Percentiles rank a stretch among this genome's conserved stretches.
Evolutionary conservation across 37 sponge, comb jelly and placozoan genomes (phyloP).

Genomic region (Eunapius fragilis): DNA sequence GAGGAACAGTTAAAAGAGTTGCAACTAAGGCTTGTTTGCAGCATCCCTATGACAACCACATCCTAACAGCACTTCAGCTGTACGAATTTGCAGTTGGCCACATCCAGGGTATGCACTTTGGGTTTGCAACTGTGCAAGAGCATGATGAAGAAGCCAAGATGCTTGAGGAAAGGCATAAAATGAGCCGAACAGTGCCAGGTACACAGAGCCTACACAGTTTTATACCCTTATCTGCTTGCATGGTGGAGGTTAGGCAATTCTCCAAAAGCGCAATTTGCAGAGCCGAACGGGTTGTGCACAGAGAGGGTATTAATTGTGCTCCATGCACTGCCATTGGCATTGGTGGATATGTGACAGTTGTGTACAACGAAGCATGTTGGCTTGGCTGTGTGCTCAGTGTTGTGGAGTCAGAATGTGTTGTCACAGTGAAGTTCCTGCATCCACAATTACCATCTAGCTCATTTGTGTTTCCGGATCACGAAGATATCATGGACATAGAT

Average conservation of each 20-base stretch:
- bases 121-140: constrained; percentile 19
- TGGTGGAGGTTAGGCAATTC: constrained; percentile 8
- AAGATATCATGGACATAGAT: constrained; percentile 11
- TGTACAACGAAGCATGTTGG: constrained; percentile 41
- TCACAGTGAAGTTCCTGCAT: constrained; percentile 24
- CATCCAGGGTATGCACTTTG: constrained; percentile 23
- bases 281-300: constrained; percentile 85
- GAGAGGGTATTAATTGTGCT: constrained; percentile 77
- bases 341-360: constrained; percentile 38
- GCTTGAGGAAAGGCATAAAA: constrained; percentile 28
- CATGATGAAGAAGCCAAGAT: constrained; percentile 3
- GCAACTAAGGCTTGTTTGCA: constrained; percentile 53
- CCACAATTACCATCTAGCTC: constrained; percentile 47
- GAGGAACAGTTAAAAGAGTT: constrained; percentile 60
- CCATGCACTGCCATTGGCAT: constrained; percentile 14
- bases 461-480: constrained; percentile 13
- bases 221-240: constrained; percentile 25
- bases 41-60: constrained; percentile 36
- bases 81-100: constrained; percentile 28
- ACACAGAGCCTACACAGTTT: constrained; percentile 43
- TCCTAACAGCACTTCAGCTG: constrained; percentile 54
- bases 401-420: not conserved
- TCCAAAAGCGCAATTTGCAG: constrained; percentile 13
- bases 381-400: constrained; percentile 46
- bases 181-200: constrained; percentile 51